Evolutionary conservation across 2,113 vertebrate genomes (phyloP).

Genomic region (Zosterops borbonicus): DNA sequence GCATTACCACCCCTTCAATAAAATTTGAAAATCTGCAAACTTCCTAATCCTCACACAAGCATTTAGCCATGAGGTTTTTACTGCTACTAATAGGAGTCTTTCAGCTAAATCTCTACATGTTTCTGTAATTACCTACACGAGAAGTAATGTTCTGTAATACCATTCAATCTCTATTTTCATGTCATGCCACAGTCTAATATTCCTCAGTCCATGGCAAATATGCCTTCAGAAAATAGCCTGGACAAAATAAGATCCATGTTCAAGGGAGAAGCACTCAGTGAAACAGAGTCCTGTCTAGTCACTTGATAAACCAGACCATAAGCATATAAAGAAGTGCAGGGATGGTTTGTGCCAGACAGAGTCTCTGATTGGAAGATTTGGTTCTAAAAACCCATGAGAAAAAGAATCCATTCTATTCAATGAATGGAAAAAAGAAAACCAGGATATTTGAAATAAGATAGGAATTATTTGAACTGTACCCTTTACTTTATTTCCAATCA

Average conservation of each 20-base stretch:
- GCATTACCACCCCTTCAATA: background rate
- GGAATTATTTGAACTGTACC: background rate
- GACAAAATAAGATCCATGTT: constrained; percentile 41
- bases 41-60: constrained; percentile 35
- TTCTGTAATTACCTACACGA: constrained; percentile 44
- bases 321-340: constrained; percentile 26
- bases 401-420: background rate
- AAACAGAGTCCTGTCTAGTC: constrained; percentile 15
- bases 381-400: background rate
- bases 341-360: constrained; percentile 1
- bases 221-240: constrained; percentile 46
- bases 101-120: constrained; percentile 31
- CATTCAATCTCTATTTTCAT: constrained; percentile 60
- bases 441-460: background rate
- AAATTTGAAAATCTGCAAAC: constrained; percentile 29
- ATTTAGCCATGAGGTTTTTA: constrained; percentile 45
- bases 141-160: constrained; percentile 59
- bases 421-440: background rate
- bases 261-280: constrained; percentile 28
- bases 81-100: constrained; percentile 43
- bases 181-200: constrained; percentile 36
- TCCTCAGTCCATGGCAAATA: constrained; percentile 54
- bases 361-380: constrained; percentile 4
- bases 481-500: background rate
- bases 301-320: background rate